Evolutionary conservation across 2,113 vertebrate species (phyloP), one percentile per base, ranked within the genome.

Genomic region (Anas platyrhynchos): DNA sequence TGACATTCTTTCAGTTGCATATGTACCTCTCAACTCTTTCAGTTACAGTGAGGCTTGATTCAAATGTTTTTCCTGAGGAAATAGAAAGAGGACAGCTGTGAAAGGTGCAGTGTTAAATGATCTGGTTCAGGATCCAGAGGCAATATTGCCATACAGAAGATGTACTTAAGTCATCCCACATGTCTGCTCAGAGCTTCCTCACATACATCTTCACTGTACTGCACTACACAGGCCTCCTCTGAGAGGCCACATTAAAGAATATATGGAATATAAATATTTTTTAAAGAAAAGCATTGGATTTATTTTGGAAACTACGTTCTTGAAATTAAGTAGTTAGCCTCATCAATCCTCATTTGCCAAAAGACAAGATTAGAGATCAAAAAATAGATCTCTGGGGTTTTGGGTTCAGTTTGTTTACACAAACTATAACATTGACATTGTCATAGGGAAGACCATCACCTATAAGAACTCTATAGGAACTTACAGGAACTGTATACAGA

Each of bases 191-290:
- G 32, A 76, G 46, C 27, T 67, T 32, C 52, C 6, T 75, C 52
- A 16, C 2, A 10, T 2, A 7, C 34, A 25, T 31, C 61, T 32
- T 22, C 65, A 9, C 23, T 46, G 27, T 32, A 16, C 25, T 26
- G 44, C 27, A 52, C 13, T 34, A 46, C 62, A 6, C 2, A 4
- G 27, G 6, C 12, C 50, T 77, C 29, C 50, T 74, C 38, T 12
- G 16, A 71, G 34, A 73, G 4, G 11, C 38, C 29, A 38, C 0
- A 0, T 22, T 6, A 50, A 50, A 22, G 22, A 50, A 50, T 50
- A 50, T 50, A 50, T 50, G 48, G 48, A 50, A 23, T 50, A 3
- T 41, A 48, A 21, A 48, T 48, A 48, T 22, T 27, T 77, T 68
- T 69, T 17, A 62, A 56, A n/a, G 50, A 87, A 84, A 4, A 41